These are phyloP conservation scores for Oegoconia quadripuncta DNA, from an alignment of 2,888 invertebrate genomes.

Conservation along the genomic window DNA sequence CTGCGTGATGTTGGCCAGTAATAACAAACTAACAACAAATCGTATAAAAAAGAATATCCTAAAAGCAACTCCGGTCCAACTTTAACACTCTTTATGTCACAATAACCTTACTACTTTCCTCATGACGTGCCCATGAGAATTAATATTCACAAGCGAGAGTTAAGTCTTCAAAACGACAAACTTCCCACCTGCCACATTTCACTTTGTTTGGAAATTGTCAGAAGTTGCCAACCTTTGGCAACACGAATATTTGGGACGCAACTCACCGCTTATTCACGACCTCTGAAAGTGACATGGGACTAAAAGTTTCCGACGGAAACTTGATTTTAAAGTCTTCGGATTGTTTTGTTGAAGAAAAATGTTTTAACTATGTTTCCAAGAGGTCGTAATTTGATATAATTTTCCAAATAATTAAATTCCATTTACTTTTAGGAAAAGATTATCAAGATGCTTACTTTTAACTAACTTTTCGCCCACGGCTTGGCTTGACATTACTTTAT, in stretches of 20 bases:
- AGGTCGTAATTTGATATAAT: not conserved
- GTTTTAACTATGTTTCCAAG: not conserved
- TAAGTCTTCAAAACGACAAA: conserved; percentile 26
- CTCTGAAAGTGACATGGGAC: conserved; percentile 8
- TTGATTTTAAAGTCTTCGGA: conserved; percentile 7
- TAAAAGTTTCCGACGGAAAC: conserved; percentile 1
- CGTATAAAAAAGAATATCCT: no score
- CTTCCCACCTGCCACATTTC: conserved; percentile 39
- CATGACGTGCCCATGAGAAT: conserved; percentile 23
- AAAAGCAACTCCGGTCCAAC: no score
- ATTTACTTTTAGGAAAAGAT: no score
- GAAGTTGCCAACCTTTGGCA: conserved; percentile 25
- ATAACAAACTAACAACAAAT: no score
- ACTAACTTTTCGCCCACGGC: no score
- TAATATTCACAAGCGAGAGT: conserved; percentile 35
- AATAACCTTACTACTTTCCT: no score
- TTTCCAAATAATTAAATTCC: no score
- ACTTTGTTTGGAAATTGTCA: conserved; percentile 37
- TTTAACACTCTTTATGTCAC: no score
- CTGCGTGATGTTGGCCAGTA: no score
- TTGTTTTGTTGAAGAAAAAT: conserved; percentile 8
- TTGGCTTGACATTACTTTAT: no score
- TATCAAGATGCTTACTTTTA: no score
- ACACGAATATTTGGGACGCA: conserved; percentile 21
- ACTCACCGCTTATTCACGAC: conserved; percentile 11